Evolutionary conservation across 2,113 vertebrate genomes (phyloP).

Genomic region (Centropus unirufus): DNA sequence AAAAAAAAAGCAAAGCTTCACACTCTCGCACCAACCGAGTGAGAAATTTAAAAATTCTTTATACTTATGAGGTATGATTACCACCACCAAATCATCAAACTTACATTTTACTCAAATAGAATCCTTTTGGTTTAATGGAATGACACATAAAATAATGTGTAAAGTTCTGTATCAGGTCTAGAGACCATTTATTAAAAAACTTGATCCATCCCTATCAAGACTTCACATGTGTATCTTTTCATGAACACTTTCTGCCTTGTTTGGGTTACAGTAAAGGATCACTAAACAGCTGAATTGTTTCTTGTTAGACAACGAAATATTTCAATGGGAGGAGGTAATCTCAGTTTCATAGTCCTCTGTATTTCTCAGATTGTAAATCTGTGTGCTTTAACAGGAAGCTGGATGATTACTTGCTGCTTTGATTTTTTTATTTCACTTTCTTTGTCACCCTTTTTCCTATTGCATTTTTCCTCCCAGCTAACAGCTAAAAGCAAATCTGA

Average conservation of each 20-base stretch:
- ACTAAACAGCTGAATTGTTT: neutral
- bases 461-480: neutral
- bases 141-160: neutral
- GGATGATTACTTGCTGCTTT: neutral
- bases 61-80: neutral
- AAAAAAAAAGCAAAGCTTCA: neutral
- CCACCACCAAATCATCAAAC: neutral
- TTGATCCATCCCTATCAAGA: neutral
- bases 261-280: neutral
- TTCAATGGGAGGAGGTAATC: neutral
- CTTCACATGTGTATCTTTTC: neutral
- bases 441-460: neutral
- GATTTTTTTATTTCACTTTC: neutral
- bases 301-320: neutral
- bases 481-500: neutral
- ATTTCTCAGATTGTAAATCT: neutral
- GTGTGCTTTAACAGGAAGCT: neutral
- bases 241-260: neutral
- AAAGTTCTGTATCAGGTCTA: neutral
- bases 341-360: neutral
- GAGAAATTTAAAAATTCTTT: neutral
- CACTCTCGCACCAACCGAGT: neutral
- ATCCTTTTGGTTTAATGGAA: neutral
- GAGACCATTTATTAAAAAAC: neutral
- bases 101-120: neutral